These are phyloP conservation scores for Hippocampus guttulatus DNA, from an alignment of 2,113 vertebrate genomes.

Conservation along the genomic window DNA sequence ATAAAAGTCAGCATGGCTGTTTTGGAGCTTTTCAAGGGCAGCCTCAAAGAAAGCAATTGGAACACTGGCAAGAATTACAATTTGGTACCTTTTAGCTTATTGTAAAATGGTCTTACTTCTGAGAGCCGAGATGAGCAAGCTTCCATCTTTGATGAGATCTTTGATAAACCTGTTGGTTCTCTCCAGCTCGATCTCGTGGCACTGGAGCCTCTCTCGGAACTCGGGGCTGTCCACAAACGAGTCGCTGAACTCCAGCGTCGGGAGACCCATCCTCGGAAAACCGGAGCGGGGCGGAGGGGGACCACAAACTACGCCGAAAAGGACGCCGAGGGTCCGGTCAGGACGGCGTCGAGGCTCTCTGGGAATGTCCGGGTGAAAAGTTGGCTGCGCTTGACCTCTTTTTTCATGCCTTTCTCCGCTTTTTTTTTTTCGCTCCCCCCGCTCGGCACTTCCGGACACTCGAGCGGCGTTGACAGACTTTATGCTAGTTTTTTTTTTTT, in stretches of 20 bases:
- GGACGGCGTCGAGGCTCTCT: constrained; percentile 3
- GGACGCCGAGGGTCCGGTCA: not conserved
- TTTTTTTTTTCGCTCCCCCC: not conserved
- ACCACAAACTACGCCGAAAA: not conserved
- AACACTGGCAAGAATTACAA: not conserved
- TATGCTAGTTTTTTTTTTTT: not conserved
- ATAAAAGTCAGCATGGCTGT: not conserved
- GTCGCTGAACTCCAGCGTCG: constrained; percentile 95
- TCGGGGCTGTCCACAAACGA: constrained; percentile 96
- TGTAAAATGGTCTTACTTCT: constrained; percentile 74
- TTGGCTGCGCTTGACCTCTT: constrained; percentile 19
- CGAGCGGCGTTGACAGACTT: not conserved
- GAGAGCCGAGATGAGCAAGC: constrained; percentile 87
- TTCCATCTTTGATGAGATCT: constrained; percentile 94
- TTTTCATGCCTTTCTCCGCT: constrained; percentile 56
- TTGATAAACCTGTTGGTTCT: constrained; percentile 97
- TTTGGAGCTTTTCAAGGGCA: too few relatives aligned
- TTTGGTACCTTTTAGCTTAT: not conserved
- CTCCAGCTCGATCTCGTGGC: constrained; percentile 93
- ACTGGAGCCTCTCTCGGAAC: constrained; percentile 92
- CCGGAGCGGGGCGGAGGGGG: not conserved
- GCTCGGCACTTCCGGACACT: constrained; percentile 65
- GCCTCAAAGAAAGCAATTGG: not conserved
- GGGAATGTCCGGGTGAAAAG: not conserved
- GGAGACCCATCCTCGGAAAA: constrained; percentile 80